Conservation (phyloP, 2,113 vertebrate species). For the Cebus imitator region DNA sequence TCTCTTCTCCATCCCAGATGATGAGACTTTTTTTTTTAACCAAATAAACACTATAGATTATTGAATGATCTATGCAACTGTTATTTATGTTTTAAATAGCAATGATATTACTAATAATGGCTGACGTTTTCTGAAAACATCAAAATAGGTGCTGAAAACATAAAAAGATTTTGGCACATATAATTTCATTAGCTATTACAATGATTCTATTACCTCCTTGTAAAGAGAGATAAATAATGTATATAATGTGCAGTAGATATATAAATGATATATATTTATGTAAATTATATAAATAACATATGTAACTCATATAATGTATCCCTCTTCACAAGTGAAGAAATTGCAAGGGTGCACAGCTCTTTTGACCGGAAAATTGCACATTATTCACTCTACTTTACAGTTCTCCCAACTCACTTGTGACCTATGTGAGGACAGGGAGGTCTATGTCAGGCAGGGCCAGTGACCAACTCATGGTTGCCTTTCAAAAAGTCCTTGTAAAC, state of each 20-base stretch:
- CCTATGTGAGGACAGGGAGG: background rate
- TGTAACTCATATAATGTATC: background rate
- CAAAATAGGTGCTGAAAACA: background rate
- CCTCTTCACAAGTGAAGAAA: background rate
- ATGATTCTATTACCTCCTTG: background rate
- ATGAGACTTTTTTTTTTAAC: background rate
- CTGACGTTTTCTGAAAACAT: background rate
- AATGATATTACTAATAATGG: background rate
- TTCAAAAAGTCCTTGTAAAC: background rate
- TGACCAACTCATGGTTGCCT: background rate
- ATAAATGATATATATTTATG: background rate
- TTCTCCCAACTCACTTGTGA: background rate
- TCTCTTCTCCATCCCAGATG: background rate
- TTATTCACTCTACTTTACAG: background rate
- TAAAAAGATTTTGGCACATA: background rate
- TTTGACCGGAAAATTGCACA: background rate
- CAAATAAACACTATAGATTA: background rate
- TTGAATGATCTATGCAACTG: background rate
- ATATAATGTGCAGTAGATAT: background rate
- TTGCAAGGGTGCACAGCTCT: background rate
- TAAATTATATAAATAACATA: background rate
- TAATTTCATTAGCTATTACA: background rate
- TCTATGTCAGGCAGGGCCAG: background rate
- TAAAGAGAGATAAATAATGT: background rate
- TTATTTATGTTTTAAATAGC: conserved; percentile 18